A percentile compares a stretch with the other conserved stretches of the same genome.
Conservation (phyloP, 2,113 vertebrate species). For the Thermophis baileyi region DNA sequence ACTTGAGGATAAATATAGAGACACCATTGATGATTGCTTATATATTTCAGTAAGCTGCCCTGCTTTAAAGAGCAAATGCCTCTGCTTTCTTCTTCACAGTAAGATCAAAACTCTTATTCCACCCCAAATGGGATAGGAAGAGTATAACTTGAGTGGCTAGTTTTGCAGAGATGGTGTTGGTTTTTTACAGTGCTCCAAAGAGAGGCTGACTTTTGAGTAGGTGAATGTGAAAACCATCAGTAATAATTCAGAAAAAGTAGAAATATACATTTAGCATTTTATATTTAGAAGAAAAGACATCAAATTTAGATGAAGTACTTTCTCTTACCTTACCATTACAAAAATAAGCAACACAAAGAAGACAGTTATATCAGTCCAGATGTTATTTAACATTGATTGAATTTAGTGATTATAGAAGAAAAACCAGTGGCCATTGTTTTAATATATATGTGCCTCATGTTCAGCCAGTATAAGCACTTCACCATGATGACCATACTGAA, state of each 20-base stretch:
- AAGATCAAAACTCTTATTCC: background rate
- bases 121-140: background rate
- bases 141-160: background rate
- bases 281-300: background rate
- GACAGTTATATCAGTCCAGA: background rate
- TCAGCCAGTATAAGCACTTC: background rate
- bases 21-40: background rate
- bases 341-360: background rate
- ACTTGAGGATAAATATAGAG: background rate
- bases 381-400: background rate
- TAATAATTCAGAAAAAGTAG: background rate
- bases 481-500: background rate
- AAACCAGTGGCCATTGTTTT: background rate
- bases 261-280: background rate
- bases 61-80: background rate
- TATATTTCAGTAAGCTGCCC: background rate
- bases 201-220: background rate
- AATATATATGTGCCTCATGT: background rate
- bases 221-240: background rate
- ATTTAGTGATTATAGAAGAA: background rate
- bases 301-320: background rate
- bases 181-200: background rate
- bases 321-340: background rate
- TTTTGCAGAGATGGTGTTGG: background rate
- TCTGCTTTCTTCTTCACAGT: background rate